Evolutionary conservation across 2,888 invertebrate genomes (phyloP).

Genomic region (Oxycera nigricornis): DNA sequence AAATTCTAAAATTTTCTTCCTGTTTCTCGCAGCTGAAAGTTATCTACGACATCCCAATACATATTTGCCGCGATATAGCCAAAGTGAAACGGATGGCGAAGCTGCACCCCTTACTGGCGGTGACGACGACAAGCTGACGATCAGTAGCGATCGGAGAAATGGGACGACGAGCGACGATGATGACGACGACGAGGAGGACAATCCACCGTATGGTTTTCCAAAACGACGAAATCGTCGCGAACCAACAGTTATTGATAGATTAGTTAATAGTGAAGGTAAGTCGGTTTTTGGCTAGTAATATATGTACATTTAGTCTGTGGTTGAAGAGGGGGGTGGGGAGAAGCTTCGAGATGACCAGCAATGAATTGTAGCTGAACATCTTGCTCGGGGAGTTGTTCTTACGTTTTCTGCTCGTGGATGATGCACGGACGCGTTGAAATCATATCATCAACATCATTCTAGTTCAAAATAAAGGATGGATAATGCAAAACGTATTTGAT

Average conservation of each 20-base stretch:
- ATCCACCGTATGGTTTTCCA: conserved; percentile 65
- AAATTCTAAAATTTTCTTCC: neutral
- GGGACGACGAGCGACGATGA: conserved; percentile 41
- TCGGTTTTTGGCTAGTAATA: too few relatives aligned
- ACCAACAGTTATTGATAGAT: conserved; percentile 51
- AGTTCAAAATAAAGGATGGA: neutral
- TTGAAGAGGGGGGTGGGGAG: too few relatives aligned
- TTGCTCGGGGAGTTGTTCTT: too few relatives aligned
- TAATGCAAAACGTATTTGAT: too few relatives aligned
- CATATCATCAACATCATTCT: too few relatives aligned
- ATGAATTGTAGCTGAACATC: too few relatives aligned
- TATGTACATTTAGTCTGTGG: too few relatives aligned
- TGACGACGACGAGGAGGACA: conserved; percentile 60
- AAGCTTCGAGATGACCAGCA: too few relatives aligned
- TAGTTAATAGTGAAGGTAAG: conserved; percentile 50
- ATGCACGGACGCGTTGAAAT: too few relatives aligned
- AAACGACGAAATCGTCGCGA: conserved; percentile 59
- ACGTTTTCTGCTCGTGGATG: too few relatives aligned
- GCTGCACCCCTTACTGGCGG: conserved; percentile 51
- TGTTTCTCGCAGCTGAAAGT: conserved; percentile 66
- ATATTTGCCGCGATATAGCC: conserved; percentile 77
- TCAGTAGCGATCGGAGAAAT: conserved; percentile 47
- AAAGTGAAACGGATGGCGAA: conserved; percentile 71
- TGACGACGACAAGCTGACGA: conserved; percentile 49
- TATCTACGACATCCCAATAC: conserved; percentile 85